Evolutionary conservation across 53 echinoderm and acorn worm genomes (phyloP).

Genomic region (Arbacia lixula): DNA sequence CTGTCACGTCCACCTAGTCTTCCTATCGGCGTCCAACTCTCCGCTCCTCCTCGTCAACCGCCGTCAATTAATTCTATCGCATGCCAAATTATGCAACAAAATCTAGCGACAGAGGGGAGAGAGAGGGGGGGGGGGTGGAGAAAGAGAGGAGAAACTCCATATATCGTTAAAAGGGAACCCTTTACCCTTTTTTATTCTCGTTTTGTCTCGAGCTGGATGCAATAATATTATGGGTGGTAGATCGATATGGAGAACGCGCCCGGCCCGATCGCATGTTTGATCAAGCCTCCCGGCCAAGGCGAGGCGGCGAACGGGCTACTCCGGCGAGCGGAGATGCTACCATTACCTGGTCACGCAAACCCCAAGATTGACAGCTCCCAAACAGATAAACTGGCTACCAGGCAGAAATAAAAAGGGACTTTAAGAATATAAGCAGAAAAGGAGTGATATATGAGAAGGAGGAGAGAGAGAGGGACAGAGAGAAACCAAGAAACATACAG

Average conservation of each 20-base stretch:
- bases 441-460: neutral
- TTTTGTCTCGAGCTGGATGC: slow-evolving; percentile 29
- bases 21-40: neutral
- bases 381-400: slow-evolving; percentile 48
- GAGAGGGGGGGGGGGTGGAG: neutral
- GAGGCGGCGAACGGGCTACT: neutral
- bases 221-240: slow-evolving; percentile 54
- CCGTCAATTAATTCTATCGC: slow-evolving; percentile 43
- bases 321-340: slow-evolving; percentile 25
- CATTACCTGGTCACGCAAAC: slow-evolving; percentile 60
- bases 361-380: slow-evolving; percentile 55
- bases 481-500: neutral
- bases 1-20: neutral
- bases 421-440: too few species aligned
- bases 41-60: slow-evolving; percentile 10
- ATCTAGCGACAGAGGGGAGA: slow-evolving; percentile 21
- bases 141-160: slow-evolving; percentile 1
- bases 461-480: neutral
- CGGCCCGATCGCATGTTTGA: slow-evolving; percentile 41
- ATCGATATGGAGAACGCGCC: slow-evolving; percentile 32
- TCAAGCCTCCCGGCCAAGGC: slow-evolving; percentile 40
- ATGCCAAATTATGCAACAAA: slow-evolving; percentile 44
- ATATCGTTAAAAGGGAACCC: neutral
- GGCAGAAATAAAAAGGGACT: neutral
- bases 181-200: neutral